Evolutionary conservation across 2,888 invertebrate species (phyloP).

Genomic region (Rhagonycha lutea): DNA sequence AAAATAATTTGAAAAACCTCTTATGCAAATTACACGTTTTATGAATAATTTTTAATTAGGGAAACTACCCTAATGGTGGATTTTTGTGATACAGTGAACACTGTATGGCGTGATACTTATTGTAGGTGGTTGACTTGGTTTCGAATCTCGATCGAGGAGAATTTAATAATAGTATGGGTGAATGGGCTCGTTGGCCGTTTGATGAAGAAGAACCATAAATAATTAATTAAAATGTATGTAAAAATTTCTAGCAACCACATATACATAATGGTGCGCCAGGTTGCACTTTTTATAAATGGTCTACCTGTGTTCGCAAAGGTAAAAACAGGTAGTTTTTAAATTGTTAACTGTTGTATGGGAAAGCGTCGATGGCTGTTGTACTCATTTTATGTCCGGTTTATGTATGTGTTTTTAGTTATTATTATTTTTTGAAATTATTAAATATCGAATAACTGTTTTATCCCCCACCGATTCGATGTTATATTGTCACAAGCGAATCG

Average conservation of each 20-base stretch:
- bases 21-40: too few species aligned
- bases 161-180: not conserved
- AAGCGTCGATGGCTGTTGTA: not conserved
- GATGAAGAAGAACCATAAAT: not conserved
- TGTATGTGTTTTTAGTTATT: not conserved
- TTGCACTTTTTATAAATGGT: slow-evolving; percentile 6
- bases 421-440: not conserved
- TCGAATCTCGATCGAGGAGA: not conserved
- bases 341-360: slow-evolving; percentile 5
- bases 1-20: too few species aligned
- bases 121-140: not conserved
- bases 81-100: too few species aligned
- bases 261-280: slow-evolving; percentile 9
- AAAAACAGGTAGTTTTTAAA: slow-evolving; percentile 15
- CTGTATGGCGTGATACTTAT: too few species aligned
- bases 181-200: not conserved
- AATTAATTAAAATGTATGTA: not conserved
- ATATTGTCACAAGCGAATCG: slow-evolving; percentile 26
- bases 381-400: slow-evolving; percentile 6
- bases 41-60: too few species aligned
- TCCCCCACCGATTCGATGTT: slow-evolving; percentile 7
- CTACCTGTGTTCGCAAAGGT: slow-evolving; percentile 12
- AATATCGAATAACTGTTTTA: slow-evolving; percentile 1
- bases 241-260: slow-evolving; percentile 15
- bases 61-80: too few species aligned